Percentiles rank a stretch among this genome's conserved stretches.
These are phyloP conservation scores for Drosophila mercatorum DNA, from an alignment of 2,888 invertebrate genomes.

Conservation along the genomic window DNA sequence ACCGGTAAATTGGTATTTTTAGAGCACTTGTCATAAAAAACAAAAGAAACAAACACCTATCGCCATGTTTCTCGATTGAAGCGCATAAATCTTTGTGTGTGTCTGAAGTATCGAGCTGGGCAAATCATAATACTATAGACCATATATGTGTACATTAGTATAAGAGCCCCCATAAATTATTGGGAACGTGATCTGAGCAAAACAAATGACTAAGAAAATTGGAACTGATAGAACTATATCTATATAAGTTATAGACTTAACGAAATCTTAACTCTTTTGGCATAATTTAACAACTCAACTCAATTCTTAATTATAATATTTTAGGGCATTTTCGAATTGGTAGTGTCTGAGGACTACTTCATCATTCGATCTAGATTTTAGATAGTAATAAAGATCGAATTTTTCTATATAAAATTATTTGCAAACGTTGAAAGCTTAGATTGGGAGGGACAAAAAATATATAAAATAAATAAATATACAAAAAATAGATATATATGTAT, in stretches of 20 bases:
- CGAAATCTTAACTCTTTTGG: no score
- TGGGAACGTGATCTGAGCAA: constrained; percentile 14
- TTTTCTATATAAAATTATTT: no score
- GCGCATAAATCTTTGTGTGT: constrained; percentile 66
- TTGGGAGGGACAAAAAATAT: background rate
- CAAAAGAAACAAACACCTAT: constrained; percentile 19
- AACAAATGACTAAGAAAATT: background rate
- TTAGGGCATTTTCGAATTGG: no score
- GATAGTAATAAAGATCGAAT: no score
- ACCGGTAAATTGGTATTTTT: constrained; percentile 73
- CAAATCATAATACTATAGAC: constrained; percentile 30
- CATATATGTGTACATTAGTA: constrained; percentile 16
- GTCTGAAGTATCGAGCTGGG: constrained; percentile 18
- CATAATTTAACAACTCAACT: no score
- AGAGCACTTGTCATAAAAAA: constrained; percentile 70
- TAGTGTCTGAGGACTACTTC: no score
- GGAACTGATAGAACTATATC: background rate
- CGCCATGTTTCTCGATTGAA: constrained; percentile 38
- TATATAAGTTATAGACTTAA: background rate
- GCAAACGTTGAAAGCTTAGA: no score
- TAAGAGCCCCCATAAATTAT: constrained; percentile 3
- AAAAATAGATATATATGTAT: no score
- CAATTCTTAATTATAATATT: no score
- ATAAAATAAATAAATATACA: no score
- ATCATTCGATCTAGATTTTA: no score